Evolutionary conservation across 2,797 vertebrate species (phyloP), one percentile per base, ranked within the genome.

Genomic region (Spinibarbus caldwelli): DNA sequence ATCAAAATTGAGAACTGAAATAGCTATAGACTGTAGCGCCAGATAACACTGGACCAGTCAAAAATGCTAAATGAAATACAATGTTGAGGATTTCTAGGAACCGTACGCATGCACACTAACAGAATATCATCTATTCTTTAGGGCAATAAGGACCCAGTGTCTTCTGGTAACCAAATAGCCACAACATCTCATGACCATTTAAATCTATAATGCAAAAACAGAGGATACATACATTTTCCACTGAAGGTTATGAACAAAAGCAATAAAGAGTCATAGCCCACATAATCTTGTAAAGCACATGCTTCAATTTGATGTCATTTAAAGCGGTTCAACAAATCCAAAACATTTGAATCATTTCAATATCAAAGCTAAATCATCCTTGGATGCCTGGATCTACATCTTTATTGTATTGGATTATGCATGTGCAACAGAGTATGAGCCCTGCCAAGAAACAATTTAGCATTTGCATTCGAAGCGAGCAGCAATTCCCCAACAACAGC

Each of bases 131-230:
- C 57, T 64, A 62, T 59, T 62, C n/a, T 76, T 34, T 12, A 47
- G 59, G 38, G 34, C 34, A 57, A 15, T 26, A 79, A 45, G 41
- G 11, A 47, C 41, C 64, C 26, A 66, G 59, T 79, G 41, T 64
- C 78, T 47, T 66, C 29, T 79, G 66, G 41, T 34, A 34, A 66
- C 41, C 26, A 47, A 66, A 78, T 45, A 43, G 9, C 4, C 77
- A 78, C 54, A 21, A 62, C 38, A 79, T 79, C 78, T 23, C 78
- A 66, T 85, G 21, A 78, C 64, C 75, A 80, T 14, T 62, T 82
- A 62, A 77, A 57, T 19, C 45, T 66, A 64, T 41, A 84, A 36
- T 0, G 2, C 34, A 23, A 54, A 77, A 66, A 62, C 38, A 57
- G 21, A 26, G 75, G 34, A 59, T 47, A 15, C 52, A 62, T 38